These are phyloP conservation scores for Chelonus insularis DNA, from an alignment of 1,140 invertebrate species.

Conservation along the genomic window DNA sequence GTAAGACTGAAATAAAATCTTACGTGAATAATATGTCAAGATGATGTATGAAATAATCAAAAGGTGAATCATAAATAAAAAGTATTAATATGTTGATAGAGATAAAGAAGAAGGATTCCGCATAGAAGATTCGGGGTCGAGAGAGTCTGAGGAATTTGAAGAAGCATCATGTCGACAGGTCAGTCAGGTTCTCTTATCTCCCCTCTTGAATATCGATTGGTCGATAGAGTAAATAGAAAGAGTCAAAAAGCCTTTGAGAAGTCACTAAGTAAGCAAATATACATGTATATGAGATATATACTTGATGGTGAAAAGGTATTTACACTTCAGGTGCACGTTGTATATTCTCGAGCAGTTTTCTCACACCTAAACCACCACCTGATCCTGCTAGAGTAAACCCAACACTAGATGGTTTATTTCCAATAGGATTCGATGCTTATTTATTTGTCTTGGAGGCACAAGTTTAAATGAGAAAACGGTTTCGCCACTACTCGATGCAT, in stretches of 20 bases:
- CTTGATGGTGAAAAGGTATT: slow-evolving; percentile 22
- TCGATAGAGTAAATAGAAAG: neutral
- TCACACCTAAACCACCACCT: too few relatives aligned
- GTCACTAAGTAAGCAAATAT: too few relatives aligned
- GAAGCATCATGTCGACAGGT: neutral
- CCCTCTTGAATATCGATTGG: neutral
- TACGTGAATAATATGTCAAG: too few relatives aligned
- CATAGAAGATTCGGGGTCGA: neutral
- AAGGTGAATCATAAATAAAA: neutral
- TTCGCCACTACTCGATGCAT: slow-evolving; percentile 11
- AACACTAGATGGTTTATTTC: neutral
- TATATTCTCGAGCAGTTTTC: slow-evolving; percentile 22
- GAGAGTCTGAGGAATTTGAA: neutral
- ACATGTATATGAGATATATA: too few relatives aligned
- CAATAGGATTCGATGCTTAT: neutral
- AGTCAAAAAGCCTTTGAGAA: neutral
- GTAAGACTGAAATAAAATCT: too few relatives aligned
- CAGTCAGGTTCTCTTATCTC: neutral
- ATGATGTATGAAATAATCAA: too few relatives aligned
- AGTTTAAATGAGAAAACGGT: slow-evolving; percentile 8
- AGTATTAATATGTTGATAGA: neutral
- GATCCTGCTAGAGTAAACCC: too few relatives aligned
- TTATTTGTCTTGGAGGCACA: neutral
- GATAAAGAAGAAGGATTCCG: neutral
- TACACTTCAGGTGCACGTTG: slow-evolving; percentile 37